A percentile compares a stretch with the other conserved stretches of the same genome.
phyloP scores from a whole-genome alignment of 1,140 invertebrate species.

The Cyclina sinensis region DNA sequence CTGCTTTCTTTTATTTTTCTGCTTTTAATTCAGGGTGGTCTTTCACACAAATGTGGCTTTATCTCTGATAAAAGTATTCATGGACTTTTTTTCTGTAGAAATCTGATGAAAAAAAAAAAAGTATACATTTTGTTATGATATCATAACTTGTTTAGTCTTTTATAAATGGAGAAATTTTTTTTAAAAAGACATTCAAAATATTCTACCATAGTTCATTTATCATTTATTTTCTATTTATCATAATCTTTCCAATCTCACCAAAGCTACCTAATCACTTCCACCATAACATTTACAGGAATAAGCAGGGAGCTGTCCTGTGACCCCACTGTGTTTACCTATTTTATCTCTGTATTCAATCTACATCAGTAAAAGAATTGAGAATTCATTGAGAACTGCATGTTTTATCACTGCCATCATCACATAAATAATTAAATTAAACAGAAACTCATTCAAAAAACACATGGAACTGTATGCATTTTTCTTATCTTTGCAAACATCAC shows the following conservation, averaged over 20 bases:
- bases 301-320: neutral
- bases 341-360: neutral
- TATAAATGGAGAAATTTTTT: too few species aligned
- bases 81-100: too few species aligned
- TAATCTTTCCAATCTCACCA: slow-evolving; percentile 12
- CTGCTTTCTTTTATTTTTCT: too few species aligned
- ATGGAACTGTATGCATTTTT: neutral
- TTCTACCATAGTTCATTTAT: too few species aligned
- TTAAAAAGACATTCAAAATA: too few species aligned
- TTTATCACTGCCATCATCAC: neutral
- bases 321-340: slow-evolving; percentile 10
- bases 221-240: slow-evolving; percentile 25
- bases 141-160: too few species aligned
- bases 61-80: too few species aligned
- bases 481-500: neutral
- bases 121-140: too few species aligned
- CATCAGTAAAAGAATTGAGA: neutral
- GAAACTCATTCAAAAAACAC: neutral
- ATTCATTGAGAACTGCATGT: slow-evolving; percentile 5
- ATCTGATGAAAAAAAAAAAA: too few species aligned
- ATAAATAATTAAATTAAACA: neutral
- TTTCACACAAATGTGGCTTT: too few species aligned
- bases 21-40: too few species aligned
- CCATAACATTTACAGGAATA: neutral
- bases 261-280: neutral